Evolutionary conservation across 2,888 invertebrate species (phyloP), one percentile per base, ranked within the genome.

Genomic region (Cantharis lateralis): DNA sequence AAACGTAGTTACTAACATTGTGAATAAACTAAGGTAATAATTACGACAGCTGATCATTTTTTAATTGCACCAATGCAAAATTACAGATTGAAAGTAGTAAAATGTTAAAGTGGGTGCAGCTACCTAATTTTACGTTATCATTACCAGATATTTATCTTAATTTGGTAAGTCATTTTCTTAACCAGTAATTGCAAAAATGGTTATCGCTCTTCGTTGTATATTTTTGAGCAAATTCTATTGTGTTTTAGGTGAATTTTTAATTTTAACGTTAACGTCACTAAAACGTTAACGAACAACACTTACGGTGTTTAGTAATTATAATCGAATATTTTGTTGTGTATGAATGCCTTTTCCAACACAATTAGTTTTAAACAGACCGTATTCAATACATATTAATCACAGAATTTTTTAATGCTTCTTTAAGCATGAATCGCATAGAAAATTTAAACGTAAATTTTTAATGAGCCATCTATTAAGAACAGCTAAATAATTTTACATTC

Each of bases 101-200:
- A 79, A 87, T 87, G 87, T 82, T 87, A 75, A 87, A 87, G 87
- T 87, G 87, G 87, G 87, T 87, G 81, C 87, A 85, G 66, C 84
- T 86, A 74, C 85, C 86, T 70, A 85, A 83, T 79, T 84, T 85
- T 77, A 82, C 82, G 71, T 80, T 77, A 16, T 74, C 77, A 77
- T 77, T 82, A 72, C 68, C 79, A 26, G 81, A 83, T 71, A 76
- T 79, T 68, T 80, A 81, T 48, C 77, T 82, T 13, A 80, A 83
- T 78, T 68, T 81, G 80, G 84, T 84, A 83, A 79, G 84, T 70
- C 69, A 18, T 62, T 74, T 48, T 48, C n/a, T 48, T 48, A 48
- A 48, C 48, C 48, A 48, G 13, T 48, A 48, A 2, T 48, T 48
- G 48, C 48, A 48, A 48, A n/a, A 48, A 48, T 48, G 48, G 48